A percentile compares a stretch with the other conserved stretches of the same genome.
phyloP scores from a whole-genome alignment of 2,888 invertebrate genomes.

The Girardia tigrina region DNA sequence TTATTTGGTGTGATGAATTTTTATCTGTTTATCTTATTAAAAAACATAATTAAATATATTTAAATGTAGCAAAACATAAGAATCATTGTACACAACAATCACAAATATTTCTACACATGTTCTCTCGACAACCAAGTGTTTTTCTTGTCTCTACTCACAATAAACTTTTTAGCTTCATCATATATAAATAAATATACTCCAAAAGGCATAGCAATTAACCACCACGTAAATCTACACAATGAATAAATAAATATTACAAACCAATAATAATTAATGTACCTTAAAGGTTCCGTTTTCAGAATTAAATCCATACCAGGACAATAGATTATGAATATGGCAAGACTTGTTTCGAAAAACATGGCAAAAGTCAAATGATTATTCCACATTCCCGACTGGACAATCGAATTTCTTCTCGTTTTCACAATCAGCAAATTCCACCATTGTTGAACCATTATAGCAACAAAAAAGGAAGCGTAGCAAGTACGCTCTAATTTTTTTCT shows the following conservation, averaged over 20 bases:
- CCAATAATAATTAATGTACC: constrained; percentile 42
- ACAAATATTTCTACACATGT: background rate
- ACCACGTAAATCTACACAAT: constrained; percentile 29
- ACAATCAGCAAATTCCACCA: constrained; percentile 96
- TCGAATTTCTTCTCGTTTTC: constrained; percentile 88
- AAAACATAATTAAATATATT: too few relatives aligned
- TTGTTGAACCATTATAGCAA: constrained; percentile 88
- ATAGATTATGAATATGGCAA: constrained; percentile 50
- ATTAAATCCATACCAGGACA: constrained; percentile 51
- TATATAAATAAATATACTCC: constrained; percentile 21
- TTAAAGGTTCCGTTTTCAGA: constrained; percentile 50
- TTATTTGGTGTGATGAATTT: too few relatives aligned
- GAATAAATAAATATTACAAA: too few relatives aligned
- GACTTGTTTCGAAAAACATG: constrained; percentile 50
- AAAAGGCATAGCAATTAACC: constrained; percentile 28
- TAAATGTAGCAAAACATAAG: too few relatives aligned
- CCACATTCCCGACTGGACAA: constrained; percentile 91
- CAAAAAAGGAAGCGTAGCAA: constrained; percentile 95
- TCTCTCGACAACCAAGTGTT: background rate
- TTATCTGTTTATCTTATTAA: too few relatives aligned
- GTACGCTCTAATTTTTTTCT: constrained; percentile 87
- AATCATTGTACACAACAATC: too few relatives aligned
- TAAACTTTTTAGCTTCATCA: constrained; percentile 20
- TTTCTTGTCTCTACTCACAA: constrained; percentile 14
- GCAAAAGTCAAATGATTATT: constrained; percentile 49